Evolutionary conservation across 2,888 invertebrate species (phyloP).

Genomic region (Lasioglossum villosulum): DNA sequence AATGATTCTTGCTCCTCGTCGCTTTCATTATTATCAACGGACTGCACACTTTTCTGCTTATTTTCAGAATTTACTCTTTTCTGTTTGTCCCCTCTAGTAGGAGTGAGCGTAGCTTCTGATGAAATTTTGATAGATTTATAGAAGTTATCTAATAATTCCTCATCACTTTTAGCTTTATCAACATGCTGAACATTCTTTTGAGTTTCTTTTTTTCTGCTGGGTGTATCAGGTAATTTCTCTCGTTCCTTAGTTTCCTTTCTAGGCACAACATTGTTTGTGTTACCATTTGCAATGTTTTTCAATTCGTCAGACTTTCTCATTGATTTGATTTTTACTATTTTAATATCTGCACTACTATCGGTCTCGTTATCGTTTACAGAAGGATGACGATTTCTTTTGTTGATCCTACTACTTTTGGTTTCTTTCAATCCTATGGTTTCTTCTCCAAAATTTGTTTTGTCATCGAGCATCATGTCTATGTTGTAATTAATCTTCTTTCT

Average conservation of each 20-base stretch:
- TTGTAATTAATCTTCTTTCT: slow-evolving; percentile 53
- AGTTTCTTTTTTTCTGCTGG: not conserved
- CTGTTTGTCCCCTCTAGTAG: not conserved
- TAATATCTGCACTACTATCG: slow-evolving; percentile 12
- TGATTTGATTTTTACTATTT: slow-evolving; percentile 21
- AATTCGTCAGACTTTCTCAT: slow-evolving; percentile 31
- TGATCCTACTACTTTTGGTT: slow-evolving; percentile 8
- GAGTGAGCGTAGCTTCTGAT: not conserved
- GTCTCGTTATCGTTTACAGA: slow-evolving; percentile 12
- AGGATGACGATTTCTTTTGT: slow-evolving; percentile 13
- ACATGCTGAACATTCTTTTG: not conserved
- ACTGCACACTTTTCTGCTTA: not conserved
- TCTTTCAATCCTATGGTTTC: not conserved
- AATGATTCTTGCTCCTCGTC: not conserved
- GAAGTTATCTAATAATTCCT: not conserved
- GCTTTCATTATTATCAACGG: not conserved
- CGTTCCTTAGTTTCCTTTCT: not conserved
- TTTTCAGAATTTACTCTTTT: not conserved
- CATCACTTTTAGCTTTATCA: not conserved
- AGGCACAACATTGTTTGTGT: not conserved
- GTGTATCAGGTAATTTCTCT: slow-evolving; percentile 12
- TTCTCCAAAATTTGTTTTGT: not conserved
- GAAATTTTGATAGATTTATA: slow-evolving; percentile 31
- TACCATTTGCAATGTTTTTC: slow-evolving; percentile 7
- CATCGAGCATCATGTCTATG: slow-evolving; percentile 21